Conservation (phyloP, 2,113 vertebrate genomes). For the Lophura nycthemera region DNA sequence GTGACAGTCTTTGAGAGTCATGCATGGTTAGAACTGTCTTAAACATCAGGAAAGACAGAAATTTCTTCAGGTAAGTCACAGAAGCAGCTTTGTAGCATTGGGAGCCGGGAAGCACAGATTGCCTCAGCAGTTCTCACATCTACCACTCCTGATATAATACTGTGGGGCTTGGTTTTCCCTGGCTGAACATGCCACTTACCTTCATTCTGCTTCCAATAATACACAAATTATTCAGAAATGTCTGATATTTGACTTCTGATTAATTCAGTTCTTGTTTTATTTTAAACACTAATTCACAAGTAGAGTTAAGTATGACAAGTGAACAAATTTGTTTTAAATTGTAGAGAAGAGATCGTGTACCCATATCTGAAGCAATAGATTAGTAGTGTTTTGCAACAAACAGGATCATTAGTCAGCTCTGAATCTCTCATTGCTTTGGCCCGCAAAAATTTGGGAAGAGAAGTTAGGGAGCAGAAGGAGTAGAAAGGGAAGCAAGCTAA, state of each 20-base stretch:
- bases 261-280: background rate
- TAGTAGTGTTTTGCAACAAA: background rate
- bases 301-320: background rate
- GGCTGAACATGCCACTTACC: rapidly evolving
- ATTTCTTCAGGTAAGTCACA: background rate
- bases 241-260: background rate
- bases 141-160: rapidly evolving
- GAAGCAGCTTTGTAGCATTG: background rate
- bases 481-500: background rate
- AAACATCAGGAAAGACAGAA: background rate
- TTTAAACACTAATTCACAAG: background rate
- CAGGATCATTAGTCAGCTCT: background rate
- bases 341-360: background rate
- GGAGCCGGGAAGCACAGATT: background rate
- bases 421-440: background rate
- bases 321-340: background rate
- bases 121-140: rapidly evolving
- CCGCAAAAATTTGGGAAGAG: background rate
- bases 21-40: background rate
- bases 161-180: background rate
- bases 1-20: background rate
- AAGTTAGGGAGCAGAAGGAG: background rate
- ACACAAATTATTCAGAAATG: rapidly evolving
- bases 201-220: background rate
- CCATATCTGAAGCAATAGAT: background rate